Evolutionary conservation across 92 coral and sea anemone species (phyloP), one percentile per base, ranked within the genome.

Genomic region (Scolanthus callimorphus): DNA sequence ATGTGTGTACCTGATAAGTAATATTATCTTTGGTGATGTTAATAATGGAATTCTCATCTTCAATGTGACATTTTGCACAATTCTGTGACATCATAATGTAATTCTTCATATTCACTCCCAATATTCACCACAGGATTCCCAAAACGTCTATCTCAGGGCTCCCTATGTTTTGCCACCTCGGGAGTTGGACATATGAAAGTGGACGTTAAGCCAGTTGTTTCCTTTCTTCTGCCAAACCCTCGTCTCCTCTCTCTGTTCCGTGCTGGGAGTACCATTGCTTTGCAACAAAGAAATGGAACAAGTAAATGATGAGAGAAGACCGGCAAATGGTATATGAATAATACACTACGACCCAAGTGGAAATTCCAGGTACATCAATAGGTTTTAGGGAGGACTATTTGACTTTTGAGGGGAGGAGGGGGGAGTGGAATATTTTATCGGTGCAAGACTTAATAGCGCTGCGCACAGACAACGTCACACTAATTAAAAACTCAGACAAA

Each of bases 191-290:
- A 91, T 78, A 39, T 94, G 99, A 29, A 94, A 53, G 31, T 94
- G 99, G 3, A 94, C 97, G 53, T 84, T 80, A 3, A 77, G 50
- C 98, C 96, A 94, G 17, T 80, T 78, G 24, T 87, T 85, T 27
- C 71, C 85, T 73, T 71, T 88, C 56, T 71, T 81, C 61, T 84
- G 92, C 99, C 99, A 94, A 4, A 94, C 90, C 12, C 99, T 78
- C 0, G 99, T 88, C 74, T 94, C 99, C 65, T 94, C 99, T 21
- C 76, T 80, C 56, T 94, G 94, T 12, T 29, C 50, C 27, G 99
- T 84, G 17, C 43, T 38, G 0, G 95, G 88, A 13, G 29, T 58
- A n/a, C 95, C 95, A 59, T 48, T 46, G 62, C 74, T 69, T n/a
- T n/a, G n/a, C n/a, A n/a, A n/a, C n/a, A n/a, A n/a, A n/a, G n/a